A percentile compares a stretch with the other conserved stretches of the same genome.
phyloP scores from a whole-genome alignment of 2,888 invertebrate species.

The Microchrysa polita region DNA sequence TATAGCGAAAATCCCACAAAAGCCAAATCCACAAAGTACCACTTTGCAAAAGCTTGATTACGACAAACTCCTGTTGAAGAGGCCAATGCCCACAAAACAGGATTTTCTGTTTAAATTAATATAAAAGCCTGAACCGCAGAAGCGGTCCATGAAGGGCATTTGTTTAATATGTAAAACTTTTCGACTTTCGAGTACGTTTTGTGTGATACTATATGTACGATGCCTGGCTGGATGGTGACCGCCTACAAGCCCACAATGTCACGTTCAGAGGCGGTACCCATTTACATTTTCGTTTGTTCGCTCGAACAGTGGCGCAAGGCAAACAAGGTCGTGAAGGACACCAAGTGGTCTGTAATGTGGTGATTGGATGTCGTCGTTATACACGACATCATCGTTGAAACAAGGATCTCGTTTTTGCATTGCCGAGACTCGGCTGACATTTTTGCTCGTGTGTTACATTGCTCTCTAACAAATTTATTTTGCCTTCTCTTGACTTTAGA shows the following conservation, averaged over 20 bases:
- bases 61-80: constrained; percentile 11
- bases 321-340: constrained; percentile 41
- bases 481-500: constrained; percentile 27
- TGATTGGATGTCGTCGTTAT: constrained; percentile 47
- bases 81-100: constrained; percentile 31
- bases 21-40: constrained; percentile 13
- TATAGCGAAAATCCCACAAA: not conserved
- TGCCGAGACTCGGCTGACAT: not conserved
- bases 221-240: constrained; percentile 39
- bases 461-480: constrained; percentile 28
- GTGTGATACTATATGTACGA: no score
- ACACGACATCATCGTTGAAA: not conserved
- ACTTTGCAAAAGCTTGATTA: not conserved
- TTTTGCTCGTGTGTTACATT: constrained; percentile 6
- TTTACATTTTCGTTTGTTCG: constrained; percentile 44
- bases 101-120: constrained; percentile 30
- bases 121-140: constrained; percentile 16
- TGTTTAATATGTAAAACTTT: constrained; percentile 38
- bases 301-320: constrained; percentile 40
- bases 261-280: constrained; percentile 50
- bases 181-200: not conserved
- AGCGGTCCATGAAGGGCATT: constrained; percentile 10
- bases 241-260: constrained; percentile 48
- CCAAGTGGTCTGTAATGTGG: constrained; percentile 45
- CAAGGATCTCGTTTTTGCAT: constrained; percentile 27